Conservation (phyloP, 1,140 invertebrate genomes). For the Aphis craccivora region DNA sequence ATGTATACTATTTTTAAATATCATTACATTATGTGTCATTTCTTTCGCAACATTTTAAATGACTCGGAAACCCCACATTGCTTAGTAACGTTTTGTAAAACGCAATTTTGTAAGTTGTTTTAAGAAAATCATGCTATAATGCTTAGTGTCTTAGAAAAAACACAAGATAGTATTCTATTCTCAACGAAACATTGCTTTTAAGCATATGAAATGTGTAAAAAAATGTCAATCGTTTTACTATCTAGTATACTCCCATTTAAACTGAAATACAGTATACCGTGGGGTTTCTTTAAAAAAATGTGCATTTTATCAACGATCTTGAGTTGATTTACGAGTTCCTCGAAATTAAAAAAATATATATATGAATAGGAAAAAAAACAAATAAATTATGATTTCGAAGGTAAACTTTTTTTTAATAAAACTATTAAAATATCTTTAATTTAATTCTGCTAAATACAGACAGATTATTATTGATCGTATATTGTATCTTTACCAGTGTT, state of each 20-base stretch:
- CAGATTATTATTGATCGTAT: no score
- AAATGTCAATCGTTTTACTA: neutral
- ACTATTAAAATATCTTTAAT: no score
- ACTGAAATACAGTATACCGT: no score
- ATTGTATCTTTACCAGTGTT: no score
- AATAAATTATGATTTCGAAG: no score
- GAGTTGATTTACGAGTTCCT: no score
- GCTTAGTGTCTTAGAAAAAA: neutral
- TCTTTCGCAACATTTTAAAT: neutral
- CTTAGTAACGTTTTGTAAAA: neutral
- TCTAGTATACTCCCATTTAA: neutral
- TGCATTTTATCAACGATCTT: no score
- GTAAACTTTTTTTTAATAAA: no score
- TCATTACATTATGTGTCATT: neutral
- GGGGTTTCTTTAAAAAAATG: no score
- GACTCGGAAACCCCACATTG: neutral
- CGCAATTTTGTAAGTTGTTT: neutral
- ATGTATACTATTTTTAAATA: neutral
- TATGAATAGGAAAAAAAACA: no score
- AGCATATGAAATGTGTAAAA: neutral
- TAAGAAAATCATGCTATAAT: neutral
- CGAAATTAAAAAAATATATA: no score
- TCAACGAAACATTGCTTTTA: neutral
- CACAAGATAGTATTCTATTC: neutral
- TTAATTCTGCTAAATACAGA: no score